Base-by-base conservation (phyloP, 1,140 invertebrate genomes). In the Drosophila persimilis region DNA sequence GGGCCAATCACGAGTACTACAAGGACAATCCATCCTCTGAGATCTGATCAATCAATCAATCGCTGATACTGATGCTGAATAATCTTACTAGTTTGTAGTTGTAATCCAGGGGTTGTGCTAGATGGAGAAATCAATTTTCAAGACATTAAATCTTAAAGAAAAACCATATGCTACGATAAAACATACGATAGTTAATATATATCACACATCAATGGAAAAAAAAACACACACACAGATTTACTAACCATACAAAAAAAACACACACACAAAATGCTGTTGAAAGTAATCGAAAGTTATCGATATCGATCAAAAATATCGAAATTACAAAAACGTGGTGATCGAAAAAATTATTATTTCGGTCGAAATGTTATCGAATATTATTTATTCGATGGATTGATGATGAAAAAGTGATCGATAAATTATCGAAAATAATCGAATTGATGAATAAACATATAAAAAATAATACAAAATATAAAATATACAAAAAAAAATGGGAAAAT, bases 31-130 rank as follows among this genome's bases (percentile, higher is more conserved):
- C 20, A 45, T 39, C 39, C 41, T n/a, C 20, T 11, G 31, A 5
- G 51, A n/a, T 24, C 24, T 8, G 11, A 11, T n/a, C 9, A 81
- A 72, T n/a, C 9, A 81, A 72, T 64, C 73, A 84, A 89, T 80
- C 77, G 84, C 47, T 54, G 84, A 89, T 88, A 83, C 83, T 88
- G 84, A 89, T 88, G 83, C 83, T 88, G 83, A 88, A 88, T 77
- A 57, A 64, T 65, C 61, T 71, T 64, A 77, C 39, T 57, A 75
- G 57, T 78, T 78, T 78, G 63, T 84, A 86, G 69, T 73, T 63
- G 73, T 66, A 70, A 73, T 65, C 69, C 56, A 64, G 76, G 81
- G 77, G 81, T 86, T 85, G 80, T 85, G 77, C 62, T 67, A 83
- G 47, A 29, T 65, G 77, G 61, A 75, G 57, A 72, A 66, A 73